Conservation (phyloP, 2,888 invertebrate species). For the Leptopterna dolabrata region DNA sequence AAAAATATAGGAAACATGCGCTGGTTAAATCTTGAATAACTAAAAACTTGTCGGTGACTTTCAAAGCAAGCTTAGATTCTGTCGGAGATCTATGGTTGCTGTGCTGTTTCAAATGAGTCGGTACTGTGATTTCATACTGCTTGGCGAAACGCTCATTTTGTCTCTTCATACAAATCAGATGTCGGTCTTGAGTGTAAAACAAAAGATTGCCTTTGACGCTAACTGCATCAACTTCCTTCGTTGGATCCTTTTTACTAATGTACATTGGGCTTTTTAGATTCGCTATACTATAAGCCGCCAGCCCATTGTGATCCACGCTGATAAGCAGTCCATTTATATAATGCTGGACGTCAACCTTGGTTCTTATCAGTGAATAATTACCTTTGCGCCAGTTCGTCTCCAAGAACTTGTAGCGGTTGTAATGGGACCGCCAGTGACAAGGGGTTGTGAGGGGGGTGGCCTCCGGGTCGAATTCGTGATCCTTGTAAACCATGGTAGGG, state of each 20-base stretch:
- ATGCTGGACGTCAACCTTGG: background rate
- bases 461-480: background rate
- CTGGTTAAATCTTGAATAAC: conserved; percentile 22
- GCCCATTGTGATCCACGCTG: conserved; percentile 5
- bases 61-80: background rate
- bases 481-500: conserved; percentile 37
- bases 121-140: conserved; percentile 17
- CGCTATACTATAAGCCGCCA: background rate
- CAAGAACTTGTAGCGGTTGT: conserved; percentile 52
- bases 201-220: background rate
- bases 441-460: conserved; percentile 9
- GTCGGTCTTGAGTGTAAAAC: conserved; percentile 37
- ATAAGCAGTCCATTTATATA: conserved; percentile 13
- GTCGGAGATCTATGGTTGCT: background rate
- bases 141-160: background rate
- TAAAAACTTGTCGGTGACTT: conserved; percentile 40
- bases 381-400: conserved; percentile 55
- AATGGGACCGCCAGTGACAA: conserved; percentile 56
- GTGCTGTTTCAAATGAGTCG: background rate
- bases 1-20: conserved; percentile 21
- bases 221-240: background rate
- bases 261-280: background rate
- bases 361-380: conserved; percentile 34
- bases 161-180: conserved; percentile 9
- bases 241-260: background rate